Evolutionary conservation across 1,140 invertebrate species (phyloP).

Genomic region (Ceratina calcarata): DNA sequence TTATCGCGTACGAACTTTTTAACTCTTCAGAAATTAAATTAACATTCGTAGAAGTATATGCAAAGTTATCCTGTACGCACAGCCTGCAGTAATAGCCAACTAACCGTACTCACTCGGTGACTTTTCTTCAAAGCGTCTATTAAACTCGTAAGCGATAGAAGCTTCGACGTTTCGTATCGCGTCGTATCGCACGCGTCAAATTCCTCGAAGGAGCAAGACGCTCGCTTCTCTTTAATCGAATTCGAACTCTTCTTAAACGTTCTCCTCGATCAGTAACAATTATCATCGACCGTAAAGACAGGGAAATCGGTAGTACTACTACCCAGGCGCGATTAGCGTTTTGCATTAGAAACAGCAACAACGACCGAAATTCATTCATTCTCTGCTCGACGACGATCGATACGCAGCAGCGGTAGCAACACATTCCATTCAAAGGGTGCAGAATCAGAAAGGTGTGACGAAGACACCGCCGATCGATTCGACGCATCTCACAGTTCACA

Average conservation of each 20-base stretch:
- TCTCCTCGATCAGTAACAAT: no score
- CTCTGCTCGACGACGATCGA: background rate
- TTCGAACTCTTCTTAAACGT: no score
- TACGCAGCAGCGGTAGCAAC: no score
- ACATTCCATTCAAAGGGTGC: no score
- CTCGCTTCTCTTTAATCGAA: background rate
- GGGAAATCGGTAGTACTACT: no score
- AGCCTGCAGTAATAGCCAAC: background rate
- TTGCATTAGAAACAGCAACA: slow-evolving; percentile 21
- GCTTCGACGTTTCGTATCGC: background rate
- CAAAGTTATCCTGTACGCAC: background rate
- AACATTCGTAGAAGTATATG: background rate
- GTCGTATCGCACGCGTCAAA: background rate
- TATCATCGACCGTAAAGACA: background rate
- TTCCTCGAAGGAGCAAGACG: slow-evolving; percentile 1
- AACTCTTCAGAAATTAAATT: slow-evolving; percentile 14
- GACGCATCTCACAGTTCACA: no score
- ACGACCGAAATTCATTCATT: slow-evolving; percentile 20
- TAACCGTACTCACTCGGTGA: background rate
- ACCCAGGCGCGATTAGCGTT: slow-evolving; percentile 37
- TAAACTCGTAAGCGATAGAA: slow-evolving; percentile 1
- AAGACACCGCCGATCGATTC: no score
- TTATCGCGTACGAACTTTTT: background rate
- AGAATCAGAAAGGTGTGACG: no score
- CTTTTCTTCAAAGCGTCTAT: slow-evolving; percentile 7